Percentiles rank a stretch among this genome's conserved stretches.
Conservation (phyloP, 2,888 invertebrate genomes). For the Boloria euphrosyne region DNA sequence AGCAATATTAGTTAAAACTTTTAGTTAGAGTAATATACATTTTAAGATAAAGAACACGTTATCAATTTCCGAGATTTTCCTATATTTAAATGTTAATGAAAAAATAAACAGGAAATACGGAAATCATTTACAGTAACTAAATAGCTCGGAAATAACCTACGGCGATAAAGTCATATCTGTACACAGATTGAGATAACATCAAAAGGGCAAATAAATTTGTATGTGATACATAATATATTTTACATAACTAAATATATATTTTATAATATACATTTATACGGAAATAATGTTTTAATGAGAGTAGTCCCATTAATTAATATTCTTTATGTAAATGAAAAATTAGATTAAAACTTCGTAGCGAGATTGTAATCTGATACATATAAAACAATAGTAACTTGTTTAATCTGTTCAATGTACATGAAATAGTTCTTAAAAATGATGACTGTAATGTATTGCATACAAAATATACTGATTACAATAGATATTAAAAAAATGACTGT, state of each 20-base stretch:
- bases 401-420: no score
- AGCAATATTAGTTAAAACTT: no score
- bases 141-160: constrained; percentile 25
- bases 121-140: constrained; percentile 19
- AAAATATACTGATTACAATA: no score
- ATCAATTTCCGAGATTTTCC: not conserved
- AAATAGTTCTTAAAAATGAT: no score
- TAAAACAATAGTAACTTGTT: no score
- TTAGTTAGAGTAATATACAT: not conserved
- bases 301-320: no score
- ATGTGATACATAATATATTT: not conserved
- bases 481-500: no score
- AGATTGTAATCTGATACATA: no score
- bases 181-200: constrained; percentile 21
- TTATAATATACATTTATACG: not conserved
- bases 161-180: constrained; percentile 18
- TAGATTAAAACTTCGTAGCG: no score
- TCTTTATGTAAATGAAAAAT: no score
- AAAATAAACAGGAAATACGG: constrained; percentile 24
- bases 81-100: constrained; percentile 13
- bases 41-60: not conserved
- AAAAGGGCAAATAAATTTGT: constrained; percentile 23
- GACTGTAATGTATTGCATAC: no score
- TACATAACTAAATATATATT: constrained; percentile 5
- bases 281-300: not conserved